phyloP scores from a whole-genome alignment of 2,113 vertebrate genomes.

The Ictalurus punctatus region DNA sequence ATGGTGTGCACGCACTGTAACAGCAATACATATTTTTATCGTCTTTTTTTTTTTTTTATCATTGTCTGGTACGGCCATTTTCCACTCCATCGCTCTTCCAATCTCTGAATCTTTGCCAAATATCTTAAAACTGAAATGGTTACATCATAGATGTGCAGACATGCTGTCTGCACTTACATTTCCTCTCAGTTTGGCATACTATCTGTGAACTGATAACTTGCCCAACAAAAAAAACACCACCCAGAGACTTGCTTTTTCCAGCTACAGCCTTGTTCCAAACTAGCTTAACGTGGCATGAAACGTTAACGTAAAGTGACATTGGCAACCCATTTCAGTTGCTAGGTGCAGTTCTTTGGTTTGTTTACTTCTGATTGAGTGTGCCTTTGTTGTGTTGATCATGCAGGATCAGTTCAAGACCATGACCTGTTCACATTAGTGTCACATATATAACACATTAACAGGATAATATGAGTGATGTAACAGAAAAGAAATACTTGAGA shows the following conservation, averaged over 20 bases:
- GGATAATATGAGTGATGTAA: background rate
- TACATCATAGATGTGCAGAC: background rate
- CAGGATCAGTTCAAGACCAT: background rate
- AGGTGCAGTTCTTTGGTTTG: background rate
- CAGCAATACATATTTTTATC: background rate
- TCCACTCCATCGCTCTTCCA: background rate
- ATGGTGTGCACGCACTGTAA: background rate
- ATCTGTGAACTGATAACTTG: background rate
- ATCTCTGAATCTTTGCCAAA: background rate
- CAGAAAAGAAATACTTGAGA: background rate
- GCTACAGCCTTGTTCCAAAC: background rate
- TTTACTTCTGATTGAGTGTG: background rate
- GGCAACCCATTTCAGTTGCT: background rate
- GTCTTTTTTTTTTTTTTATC: background rate
- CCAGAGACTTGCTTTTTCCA: background rate
- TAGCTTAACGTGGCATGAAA: background rate
- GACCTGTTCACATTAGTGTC: background rate
- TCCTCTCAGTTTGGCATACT: background rate
- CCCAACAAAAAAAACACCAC: background rate
- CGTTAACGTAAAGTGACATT: background rate
- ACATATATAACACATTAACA: background rate
- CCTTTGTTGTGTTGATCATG: background rate
- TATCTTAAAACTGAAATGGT: background rate
- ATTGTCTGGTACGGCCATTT: background rate
- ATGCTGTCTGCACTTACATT: background rate